These are phyloP conservation scores for Cranoglanis bouderius DNA, from an alignment of 2,113 vertebrate species.

Conservation along the genomic window DNA sequence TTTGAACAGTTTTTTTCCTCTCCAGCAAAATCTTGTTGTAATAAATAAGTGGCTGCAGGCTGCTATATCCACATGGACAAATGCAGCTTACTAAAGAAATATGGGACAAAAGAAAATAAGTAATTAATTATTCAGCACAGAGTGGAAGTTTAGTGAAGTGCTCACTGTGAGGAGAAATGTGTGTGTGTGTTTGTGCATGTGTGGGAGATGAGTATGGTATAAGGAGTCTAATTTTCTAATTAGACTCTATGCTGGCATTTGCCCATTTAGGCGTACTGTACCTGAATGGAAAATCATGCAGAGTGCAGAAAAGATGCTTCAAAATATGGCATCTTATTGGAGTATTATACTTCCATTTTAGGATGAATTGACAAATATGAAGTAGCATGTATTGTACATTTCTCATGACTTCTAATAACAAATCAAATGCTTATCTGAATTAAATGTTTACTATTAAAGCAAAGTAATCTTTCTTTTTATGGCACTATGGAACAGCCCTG, in stretches of 20 bases:
- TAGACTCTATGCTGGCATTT: not conserved
- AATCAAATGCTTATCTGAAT: not conserved
- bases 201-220: not conserved
- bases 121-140: not conserved
- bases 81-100: not conserved
- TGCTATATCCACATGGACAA: not conserved
- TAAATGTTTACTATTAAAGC: not conserved
- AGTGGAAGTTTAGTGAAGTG: not conserved
- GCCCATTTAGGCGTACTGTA: not conserved
- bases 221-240: not conserved
- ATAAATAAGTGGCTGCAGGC: not conserved
- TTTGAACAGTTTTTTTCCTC: not conserved
- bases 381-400: not conserved
- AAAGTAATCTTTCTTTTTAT: not conserved
- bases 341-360: not conserved
- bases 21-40: not conserved
- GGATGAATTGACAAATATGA: not conserved
- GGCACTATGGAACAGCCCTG: not conserved
- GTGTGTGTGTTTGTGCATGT: not conserved
- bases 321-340: not conserved
- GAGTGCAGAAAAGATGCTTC: not conserved
- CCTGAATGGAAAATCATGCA: not conserved
- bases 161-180: not conserved
- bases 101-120: not conserved
- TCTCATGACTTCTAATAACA: not conserved